Evolutionary conservation across 2,113 vertebrate genomes (phyloP), one percentile per base, ranked within the genome.

Genomic region (Verasper variegatus): DNA sequence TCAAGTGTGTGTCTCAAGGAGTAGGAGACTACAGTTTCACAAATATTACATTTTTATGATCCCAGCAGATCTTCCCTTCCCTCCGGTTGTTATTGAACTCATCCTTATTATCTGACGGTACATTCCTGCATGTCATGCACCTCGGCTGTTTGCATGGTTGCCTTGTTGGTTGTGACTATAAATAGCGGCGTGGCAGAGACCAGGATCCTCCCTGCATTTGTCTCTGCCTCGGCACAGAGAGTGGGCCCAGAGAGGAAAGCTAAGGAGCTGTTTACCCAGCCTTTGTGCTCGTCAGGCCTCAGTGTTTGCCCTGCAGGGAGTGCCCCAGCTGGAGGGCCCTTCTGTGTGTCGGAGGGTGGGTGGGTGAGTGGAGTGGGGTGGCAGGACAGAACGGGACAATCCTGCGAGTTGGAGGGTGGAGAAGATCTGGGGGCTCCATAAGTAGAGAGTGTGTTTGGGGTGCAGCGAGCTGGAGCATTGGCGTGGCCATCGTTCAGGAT

Each of bases 221-320:
- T 92, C 75, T 91, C 58, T 84, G 76, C 63, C 74, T 83, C 82
- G 2, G 71, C 6, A 35, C 1, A 56, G 84, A 89, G 76, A 86
- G 84, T 78, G 87, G 85, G 83, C 81, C 84, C 52, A 1, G 42
- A 84, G 83, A 86, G 84, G 81, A 73, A 76, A 79, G 80, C 76
- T n/a, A 62, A 81, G 77, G 81, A 89, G 81, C 79, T 93, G 88
- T 95, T 95, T 95, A 88, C 89, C 86, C 84, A 92, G 89, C 87
- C 20, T 93, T 94, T 92, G 91, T 94, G 84, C 73, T 83, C 42
- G 0, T 26, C 82, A 26, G 88, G 89, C 85, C 83, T 70, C 86
- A 74, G 54, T 94, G 89, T 95, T 94, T 94, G 91, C 88, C 86
- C 83, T 89, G 81, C 81, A 91, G 92, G 91, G 92, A 92, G 94